A percentile compares a stretch with the other conserved stretches of the same genome.
Evolutionary conservation across 2,113 vertebrate species (phyloP).

Genomic region (Pungitius pungitius): DNA sequence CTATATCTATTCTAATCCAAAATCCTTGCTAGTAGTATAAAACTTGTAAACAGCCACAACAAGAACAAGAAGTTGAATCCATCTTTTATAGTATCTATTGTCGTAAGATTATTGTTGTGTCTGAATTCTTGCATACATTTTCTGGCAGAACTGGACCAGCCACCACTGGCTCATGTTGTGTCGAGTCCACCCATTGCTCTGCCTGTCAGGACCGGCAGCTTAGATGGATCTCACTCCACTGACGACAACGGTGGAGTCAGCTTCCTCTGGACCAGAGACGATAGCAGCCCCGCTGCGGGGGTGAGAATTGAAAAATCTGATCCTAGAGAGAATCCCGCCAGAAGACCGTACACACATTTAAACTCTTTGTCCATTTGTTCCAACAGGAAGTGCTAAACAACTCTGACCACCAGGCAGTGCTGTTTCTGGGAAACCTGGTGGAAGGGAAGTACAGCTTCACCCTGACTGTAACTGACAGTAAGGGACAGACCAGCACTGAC

Average conservation of each 20-base stretch:
- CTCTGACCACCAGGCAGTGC: slow-evolving; percentile 92
- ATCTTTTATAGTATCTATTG: neutral
- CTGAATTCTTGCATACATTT: neutral
- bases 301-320: slow-evolving; percentile 75
- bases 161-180: slow-evolving; percentile 86
- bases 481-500: slow-evolving; percentile 89
- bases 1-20: neutral
- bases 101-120: neutral
- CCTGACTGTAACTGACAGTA: slow-evolving; percentile 92
- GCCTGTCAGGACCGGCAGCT: slow-evolving; percentile 84
- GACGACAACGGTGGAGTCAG: slow-evolving; percentile 92
- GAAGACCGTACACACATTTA: neutral
- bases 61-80: neutral
- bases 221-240: slow-evolving; percentile 92
- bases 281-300: slow-evolving; percentile 93
- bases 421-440: slow-evolving; percentile 94
- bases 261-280: slow-evolving; percentile 92
- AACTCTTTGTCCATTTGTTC: neutral
- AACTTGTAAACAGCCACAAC: neutral
- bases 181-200: slow-evolving; percentile 86
- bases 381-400: slow-evolving; percentile 93
- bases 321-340: neutral
- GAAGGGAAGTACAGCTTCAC: slow-evolving; percentile 93
- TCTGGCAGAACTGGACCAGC: slow-evolving; percentile 88
- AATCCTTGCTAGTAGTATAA: neutral